These are phyloP conservation scores for Anolis apletophallus DNA, from an alignment of 2,797 vertebrate species.

Conservation along the genomic window DNA sequence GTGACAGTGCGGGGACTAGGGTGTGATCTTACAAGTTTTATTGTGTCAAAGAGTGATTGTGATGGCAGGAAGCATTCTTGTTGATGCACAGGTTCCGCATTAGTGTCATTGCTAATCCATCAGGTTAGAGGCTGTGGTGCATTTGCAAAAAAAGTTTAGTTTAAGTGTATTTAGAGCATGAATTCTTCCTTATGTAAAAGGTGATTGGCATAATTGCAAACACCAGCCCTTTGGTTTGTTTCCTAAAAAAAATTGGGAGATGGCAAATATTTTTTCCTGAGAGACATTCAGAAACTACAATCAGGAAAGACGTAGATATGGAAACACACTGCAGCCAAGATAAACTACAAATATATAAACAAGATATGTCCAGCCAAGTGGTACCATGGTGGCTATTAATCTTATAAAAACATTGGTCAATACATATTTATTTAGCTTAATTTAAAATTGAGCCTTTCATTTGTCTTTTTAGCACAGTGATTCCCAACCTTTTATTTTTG, in stretches of 20 bases:
- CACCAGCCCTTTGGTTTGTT: background rate
- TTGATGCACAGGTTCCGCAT: background rate
- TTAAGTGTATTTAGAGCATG: constrained; percentile 41
- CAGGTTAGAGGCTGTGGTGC: background rate
- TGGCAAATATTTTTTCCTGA: background rate
- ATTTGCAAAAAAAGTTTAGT: constrained; percentile 11
- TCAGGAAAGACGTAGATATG: background rate
- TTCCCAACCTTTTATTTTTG: too few species aligned
- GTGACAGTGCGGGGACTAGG: background rate
- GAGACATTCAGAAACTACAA: background rate
- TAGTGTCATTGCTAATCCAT: constrained; percentile 36
- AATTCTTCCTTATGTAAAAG: constrained; percentile 31
- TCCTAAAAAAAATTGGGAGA: background rate
- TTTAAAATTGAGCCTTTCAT: background rate
- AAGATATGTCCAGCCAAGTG: background rate
- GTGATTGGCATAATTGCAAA: constrained; percentile 3
- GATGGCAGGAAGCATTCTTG: constrained; percentile 38
- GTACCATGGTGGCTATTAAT: background rate
- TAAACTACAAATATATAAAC: background rate
- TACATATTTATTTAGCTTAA: background rate
- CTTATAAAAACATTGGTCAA: background rate
- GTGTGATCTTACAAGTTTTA: constrained; percentile 26
- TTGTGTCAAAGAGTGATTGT: background rate
- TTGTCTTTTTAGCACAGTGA: too few species aligned
- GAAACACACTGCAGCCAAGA: too few species aligned